These are phyloP conservation scores for Motacilla tschutschensis DNA, from an alignment of 2,113 vertebrate genomes.

Conservation along the genomic window DNA sequence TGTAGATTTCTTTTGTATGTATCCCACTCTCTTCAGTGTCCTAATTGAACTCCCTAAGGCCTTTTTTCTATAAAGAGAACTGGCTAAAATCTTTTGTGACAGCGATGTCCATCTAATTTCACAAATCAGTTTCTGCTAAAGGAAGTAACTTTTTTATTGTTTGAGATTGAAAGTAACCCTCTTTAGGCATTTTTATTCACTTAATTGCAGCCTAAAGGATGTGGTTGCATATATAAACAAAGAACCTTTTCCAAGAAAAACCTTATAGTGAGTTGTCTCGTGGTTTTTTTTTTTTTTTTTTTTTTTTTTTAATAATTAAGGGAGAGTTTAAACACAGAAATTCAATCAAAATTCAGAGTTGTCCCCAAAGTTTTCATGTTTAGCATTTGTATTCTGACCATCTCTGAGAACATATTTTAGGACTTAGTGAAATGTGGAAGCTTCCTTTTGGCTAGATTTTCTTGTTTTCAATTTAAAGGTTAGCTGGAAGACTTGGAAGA, in stretches of 20 bases:
- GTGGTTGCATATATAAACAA: background rate
- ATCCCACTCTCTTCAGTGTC: background rate
- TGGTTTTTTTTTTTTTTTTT: background rate
- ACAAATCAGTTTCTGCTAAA: background rate
- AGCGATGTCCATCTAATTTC: background rate
- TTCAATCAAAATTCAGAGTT: background rate
- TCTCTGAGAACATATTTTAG: background rate
- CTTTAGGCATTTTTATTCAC: background rate
- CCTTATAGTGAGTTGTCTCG: background rate
- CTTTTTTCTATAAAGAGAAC: background rate
- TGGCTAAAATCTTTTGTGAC: background rate
- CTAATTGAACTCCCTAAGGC: background rate
- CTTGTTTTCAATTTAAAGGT: slow-evolving; percentile 11
- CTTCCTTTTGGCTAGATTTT: background rate
- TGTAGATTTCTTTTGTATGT: background rate
- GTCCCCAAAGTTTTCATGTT: background rate
- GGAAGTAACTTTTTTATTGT: background rate
- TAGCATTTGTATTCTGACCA: background rate
- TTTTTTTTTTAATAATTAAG: background rate
- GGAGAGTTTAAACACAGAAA: background rate
- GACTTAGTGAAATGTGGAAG: background rate
- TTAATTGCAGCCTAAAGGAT: background rate
- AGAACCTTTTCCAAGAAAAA: background rate
- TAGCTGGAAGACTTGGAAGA: background rate
- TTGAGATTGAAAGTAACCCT: background rate